A percentile compares a stretch with the other conserved stretches of the same genome.
These are phyloP conservation scores for Gadus chalcogrammus DNA, from an alignment of 2,113 vertebrate genomes.

Conservation along the genomic window DNA sequence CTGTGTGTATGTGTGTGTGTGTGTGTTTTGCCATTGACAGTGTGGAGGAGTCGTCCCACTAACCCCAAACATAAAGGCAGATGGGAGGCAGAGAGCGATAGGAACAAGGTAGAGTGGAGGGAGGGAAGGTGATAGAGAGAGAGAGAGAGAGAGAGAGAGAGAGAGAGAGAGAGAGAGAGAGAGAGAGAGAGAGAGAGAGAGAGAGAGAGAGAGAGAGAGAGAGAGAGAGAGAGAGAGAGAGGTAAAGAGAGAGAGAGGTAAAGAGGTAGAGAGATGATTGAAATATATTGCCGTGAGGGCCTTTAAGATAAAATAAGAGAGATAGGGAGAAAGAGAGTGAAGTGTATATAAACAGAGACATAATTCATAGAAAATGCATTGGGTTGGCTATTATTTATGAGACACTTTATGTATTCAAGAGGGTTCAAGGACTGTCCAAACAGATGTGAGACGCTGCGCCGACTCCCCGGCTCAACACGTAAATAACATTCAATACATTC, in stretches of 20 bases:
- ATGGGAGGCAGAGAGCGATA: constrained; percentile 65
- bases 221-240: constrained; percentile 43
- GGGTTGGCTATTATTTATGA: constrained; percentile 37
- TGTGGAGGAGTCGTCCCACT: constrained; percentile 68
- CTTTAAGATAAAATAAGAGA: too few relatives aligned
- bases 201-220: background rate
- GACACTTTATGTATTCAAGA: constrained; percentile 52
- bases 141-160: background rate
- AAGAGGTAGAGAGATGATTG: constrained; percentile 50
- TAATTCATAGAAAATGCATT: background rate
- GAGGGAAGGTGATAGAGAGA: constrained; percentile 25
- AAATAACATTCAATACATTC: constrained; percentile 55
- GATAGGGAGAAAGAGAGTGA: too few relatives aligned
- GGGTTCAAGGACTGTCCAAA: constrained; percentile 59
- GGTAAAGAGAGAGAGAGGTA: constrained; percentile 9
- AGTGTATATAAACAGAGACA: background rate
- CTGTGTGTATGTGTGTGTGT: constrained; percentile 74
- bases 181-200: background rate
- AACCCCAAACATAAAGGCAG: constrained; percentile 78
- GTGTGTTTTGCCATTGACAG: constrained; percentile 70
- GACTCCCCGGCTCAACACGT: constrained; percentile 55
- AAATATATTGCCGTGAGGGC: too few relatives aligned
- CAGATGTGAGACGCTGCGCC: constrained; percentile 47
- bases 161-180: constrained; percentile 17
- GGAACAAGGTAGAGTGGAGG: constrained; percentile 56